Conservation (phyloP, 2,113 vertebrate genomes). For the Leptobrachium ailaonicum region DNA sequence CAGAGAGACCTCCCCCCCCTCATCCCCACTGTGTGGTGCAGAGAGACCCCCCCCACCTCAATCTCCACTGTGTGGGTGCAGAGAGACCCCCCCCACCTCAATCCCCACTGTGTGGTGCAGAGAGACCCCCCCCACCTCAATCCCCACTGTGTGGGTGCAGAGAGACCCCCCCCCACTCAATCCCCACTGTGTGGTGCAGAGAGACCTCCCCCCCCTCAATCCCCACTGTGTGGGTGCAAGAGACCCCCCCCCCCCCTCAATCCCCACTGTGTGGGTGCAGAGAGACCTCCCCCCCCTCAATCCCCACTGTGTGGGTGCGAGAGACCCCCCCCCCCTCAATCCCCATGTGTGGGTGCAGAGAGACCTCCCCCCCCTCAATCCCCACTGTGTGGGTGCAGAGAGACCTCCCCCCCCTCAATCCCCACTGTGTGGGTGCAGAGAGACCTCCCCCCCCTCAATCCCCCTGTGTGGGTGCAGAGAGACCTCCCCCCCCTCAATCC, state of each 20-base stretch:
- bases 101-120: background rate
- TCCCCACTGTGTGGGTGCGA: background rate
- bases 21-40: background rate
- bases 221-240: background rate
- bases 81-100: background rate
- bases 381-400: too few species aligned
- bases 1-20: slow-evolving; percentile 54
- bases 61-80: background rate
- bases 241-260: too few species aligned
- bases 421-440: slow-evolving; percentile 35
- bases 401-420: too few species aligned
- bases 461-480: background rate
- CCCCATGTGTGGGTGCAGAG: too few species aligned
- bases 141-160: too few species aligned
- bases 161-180: background rate
- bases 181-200: background rate
- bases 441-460: slow-evolving; percentile 35
- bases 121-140: background rate
- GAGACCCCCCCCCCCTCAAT: too few species aligned
- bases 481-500: slow-evolving; percentile 56
- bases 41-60: background rate
- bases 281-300: too few species aligned
- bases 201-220: background rate
- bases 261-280: too few species aligned
- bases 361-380: background rate